Percentiles rank a stretch among this genome's conserved stretches.
These are phyloP conservation scores for Zoanthus sociatus DNA, from an alignment of 92 coral and sea anemone species.

Conservation along the genomic window DNA sequence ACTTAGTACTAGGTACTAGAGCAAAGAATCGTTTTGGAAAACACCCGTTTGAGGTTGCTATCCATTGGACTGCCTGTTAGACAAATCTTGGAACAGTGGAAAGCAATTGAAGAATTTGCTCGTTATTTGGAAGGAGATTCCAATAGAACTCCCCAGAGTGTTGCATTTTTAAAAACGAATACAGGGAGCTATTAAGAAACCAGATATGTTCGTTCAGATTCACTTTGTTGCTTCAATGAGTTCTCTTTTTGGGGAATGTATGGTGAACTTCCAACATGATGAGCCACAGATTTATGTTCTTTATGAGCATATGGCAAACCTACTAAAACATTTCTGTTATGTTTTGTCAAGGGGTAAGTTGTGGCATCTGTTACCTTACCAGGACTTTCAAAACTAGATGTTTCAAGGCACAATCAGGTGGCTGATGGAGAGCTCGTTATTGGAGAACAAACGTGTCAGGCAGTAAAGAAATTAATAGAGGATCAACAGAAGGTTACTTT, in stretches of 20 bases:
- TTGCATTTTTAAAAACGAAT: too few species aligned
- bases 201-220: background rate
- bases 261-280: background rate
- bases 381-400: too few species aligned
- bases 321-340: background rate
- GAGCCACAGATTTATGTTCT: too few species aligned
- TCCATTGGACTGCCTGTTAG: background rate
- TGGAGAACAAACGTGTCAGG: background rate
- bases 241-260: background rate
- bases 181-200: too few species aligned
- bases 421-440: too few species aligned
- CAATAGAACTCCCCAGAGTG: too few species aligned
- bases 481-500: conserved; percentile 3
- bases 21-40: background rate
- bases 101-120: too few species aligned
- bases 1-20: too few species aligned
- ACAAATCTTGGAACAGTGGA: too few species aligned
- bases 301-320: background rate
- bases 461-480: background rate
- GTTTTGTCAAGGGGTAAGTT: conserved; percentile 10
- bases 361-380: too few species aligned
- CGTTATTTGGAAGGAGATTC: too few species aligned
- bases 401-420: too few species aligned
- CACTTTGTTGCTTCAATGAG: background rate
- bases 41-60: conserved; percentile 4